A percentile compares a stretch with the other conserved stretches of the same genome.
These are phyloP conservation scores for Trileptium ribeirensis DNA, from an alignment of 2,888 invertebrate species.

Conservation along the genomic window DNA sequence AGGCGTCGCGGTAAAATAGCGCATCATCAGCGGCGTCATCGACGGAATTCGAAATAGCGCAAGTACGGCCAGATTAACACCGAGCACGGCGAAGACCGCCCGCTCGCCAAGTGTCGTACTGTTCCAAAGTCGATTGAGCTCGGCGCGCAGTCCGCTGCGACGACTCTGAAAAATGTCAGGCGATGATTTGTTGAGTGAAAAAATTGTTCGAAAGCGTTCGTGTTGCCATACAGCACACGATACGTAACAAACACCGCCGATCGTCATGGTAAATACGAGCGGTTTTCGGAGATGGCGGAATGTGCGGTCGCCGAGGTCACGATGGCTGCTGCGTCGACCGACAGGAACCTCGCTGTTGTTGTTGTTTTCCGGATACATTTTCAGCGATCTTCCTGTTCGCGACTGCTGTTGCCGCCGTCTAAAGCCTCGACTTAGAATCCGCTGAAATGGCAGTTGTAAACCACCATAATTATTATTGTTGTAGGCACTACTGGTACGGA, in stretches of 20 bases:
- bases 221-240: constrained; percentile 81
- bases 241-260: constrained; percentile 58
- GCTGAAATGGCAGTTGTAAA: too few species aligned
- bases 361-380: too few species aligned
- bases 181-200: background rate
- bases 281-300: too few species aligned
- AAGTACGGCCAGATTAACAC: constrained; percentile 70
- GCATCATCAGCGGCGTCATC: constrained; percentile 67
- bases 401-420: too few species aligned
- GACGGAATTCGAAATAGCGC: constrained; percentile 70
- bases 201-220: constrained; percentile 57
- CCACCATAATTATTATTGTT: too few species aligned
- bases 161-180: constrained; percentile 12
- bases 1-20: constrained; percentile 77
- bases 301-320: too few species aligned
- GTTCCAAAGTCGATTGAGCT: constrained; percentile 64
- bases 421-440: too few species aligned
- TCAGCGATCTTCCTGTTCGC: too few species aligned
- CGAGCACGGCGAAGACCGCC: constrained; percentile 71
- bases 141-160: constrained; percentile 39
- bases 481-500: too few species aligned
- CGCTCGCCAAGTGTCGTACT: constrained; percentile 66
- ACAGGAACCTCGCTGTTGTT: too few species aligned
- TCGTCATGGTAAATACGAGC: too few species aligned
- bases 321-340: too few species aligned